Percentiles rank a stretch among this genome's conserved stretches.
Conservation (phyloP, 2,797 vertebrate genomes). For the Enteromius treurensis region DNA sequence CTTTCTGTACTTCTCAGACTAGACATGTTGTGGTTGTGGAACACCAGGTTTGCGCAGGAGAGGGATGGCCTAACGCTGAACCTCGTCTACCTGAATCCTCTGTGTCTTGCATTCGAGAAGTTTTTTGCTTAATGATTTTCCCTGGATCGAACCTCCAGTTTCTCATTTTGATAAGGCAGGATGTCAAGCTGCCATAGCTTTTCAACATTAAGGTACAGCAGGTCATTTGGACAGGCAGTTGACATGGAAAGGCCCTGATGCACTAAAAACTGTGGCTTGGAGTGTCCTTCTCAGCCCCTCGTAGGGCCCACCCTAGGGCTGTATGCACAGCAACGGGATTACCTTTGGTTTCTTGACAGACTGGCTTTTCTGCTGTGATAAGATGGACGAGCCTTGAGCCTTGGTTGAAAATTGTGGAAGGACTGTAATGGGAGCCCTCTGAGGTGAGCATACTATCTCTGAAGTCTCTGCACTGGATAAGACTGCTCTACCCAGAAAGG, state of each 20-base stretch:
- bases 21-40: neutral
- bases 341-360: neutral
- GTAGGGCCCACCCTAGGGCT: constrained; percentile 5
- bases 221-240: neutral
- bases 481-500: constrained; percentile 20
- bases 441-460: constrained; percentile 4
- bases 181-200: neutral
- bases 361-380: constrained; percentile 26
- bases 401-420: constrained; percentile 10
- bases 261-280: neutral
- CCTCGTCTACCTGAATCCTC: neutral
- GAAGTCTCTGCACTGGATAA: constrained; percentile 22
- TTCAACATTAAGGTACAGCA: neutral
- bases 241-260: neutral
- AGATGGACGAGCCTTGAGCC: constrained; percentile 4
- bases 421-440: neutral
- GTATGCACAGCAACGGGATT: constrained; percentile 10
- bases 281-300: neutral
- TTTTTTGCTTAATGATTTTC: neutral
- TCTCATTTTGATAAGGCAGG: neutral
- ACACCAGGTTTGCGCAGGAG: neutral
- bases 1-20: neutral
- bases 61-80: neutral
- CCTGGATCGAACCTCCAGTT: neutral
- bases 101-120: neutral